These are phyloP conservation scores for Heterochromis multidens DNA, from an alignment of 2,113 vertebrate genomes.

Conservation along the genomic window DNA sequence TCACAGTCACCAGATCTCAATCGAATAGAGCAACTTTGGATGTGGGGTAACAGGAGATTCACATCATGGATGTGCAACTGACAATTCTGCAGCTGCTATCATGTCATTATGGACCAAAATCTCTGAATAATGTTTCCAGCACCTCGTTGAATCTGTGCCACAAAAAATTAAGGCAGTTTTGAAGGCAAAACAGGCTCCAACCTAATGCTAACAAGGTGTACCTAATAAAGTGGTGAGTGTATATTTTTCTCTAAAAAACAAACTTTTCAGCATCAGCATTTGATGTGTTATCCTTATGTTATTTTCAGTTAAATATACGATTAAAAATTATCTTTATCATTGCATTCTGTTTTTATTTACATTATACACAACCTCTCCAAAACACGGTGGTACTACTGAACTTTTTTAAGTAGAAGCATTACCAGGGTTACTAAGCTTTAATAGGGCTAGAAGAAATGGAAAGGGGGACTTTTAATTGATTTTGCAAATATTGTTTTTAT, in stretches of 20 bases:
- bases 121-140: background rate
- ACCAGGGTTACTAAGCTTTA: background rate
- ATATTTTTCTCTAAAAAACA: background rate
- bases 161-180: background rate
- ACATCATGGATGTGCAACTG: background rate
- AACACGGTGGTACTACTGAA: too few relatives aligned
- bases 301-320: too few relatives aligned
- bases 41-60: background rate
- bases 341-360: too few relatives aligned
- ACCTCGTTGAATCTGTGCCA: background rate
- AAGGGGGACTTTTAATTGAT: background rate
- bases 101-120: background rate
- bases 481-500: background rate
- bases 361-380: too few relatives aligned
- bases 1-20: background rate
- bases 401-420: background rate
- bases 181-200: background rate
- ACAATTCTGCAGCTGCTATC: too few relatives aligned
- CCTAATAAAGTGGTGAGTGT: rapidly evolving
- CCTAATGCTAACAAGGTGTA: background rate
- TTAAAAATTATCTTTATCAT: too few relatives aligned
- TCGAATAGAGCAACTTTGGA: background rate
- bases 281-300: background rate
- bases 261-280: background rate
- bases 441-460: background rate